Evolutionary conservation across 2,113 vertebrate genomes (phyloP).

Genomic region (Asarcornis scutulata): DNA sequence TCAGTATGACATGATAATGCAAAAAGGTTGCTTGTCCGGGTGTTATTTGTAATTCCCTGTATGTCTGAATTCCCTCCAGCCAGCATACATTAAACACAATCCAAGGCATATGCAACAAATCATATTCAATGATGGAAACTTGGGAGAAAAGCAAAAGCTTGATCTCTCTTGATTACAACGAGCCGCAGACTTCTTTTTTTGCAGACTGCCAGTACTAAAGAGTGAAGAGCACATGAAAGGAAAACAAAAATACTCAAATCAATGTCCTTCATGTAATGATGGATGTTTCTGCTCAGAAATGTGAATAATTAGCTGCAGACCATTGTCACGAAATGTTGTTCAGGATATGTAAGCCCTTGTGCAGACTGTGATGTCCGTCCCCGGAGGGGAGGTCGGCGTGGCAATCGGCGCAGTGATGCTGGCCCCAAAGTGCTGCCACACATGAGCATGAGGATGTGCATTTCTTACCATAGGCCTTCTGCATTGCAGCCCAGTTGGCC

Average conservation of each 20-base stretch:
- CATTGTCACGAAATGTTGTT: background rate
- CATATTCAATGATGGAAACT: slow-evolving; percentile 33
- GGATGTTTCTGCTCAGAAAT: background rate
- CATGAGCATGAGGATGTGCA: rapidly evolving
- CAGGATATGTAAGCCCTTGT: background rate
- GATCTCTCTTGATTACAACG: slow-evolving; percentile 45
- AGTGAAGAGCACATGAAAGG: slow-evolving; percentile 16
- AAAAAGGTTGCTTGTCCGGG: background rate
- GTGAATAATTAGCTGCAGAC: background rate
- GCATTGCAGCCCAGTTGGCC: background rate
- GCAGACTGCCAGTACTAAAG: slow-evolving; percentile 10
- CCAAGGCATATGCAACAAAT: slow-evolving; percentile 50
- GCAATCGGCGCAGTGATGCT: background rate
- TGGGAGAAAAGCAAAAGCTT: slow-evolving; percentile 35
- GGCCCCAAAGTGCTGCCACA: background rate
- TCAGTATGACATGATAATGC: background rate
- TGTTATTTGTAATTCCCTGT: slow-evolving; percentile 39
- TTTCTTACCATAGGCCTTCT: background rate
- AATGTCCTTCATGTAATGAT: background rate
- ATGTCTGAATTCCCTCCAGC: slow-evolving; percentile 17
- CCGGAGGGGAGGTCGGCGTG: background rate
- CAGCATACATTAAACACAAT: slow-evolving; percentile 20
- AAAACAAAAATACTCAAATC: slow-evolving; percentile 25
- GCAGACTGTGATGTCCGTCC: background rate
- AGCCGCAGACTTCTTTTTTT: slow-evolving; percentile 36